These are phyloP conservation scores for Odocoileus virginianus DNA, from an alignment of 2,113 vertebrate species.

Conservation along the genomic window DNA sequence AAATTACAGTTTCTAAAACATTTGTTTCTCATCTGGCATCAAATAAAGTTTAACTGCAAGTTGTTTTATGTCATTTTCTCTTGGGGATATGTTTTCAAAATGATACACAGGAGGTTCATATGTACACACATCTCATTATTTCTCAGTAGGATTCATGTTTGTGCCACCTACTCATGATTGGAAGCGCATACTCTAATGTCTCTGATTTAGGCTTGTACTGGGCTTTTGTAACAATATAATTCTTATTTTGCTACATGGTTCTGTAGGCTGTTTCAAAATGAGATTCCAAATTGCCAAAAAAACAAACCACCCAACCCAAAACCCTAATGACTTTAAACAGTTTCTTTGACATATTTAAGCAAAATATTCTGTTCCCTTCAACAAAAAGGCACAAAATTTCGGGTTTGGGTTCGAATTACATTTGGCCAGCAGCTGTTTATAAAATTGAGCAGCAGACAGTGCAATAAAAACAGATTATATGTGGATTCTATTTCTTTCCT, in stretches of 20 bases:
- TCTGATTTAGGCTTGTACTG: constrained; percentile 73
- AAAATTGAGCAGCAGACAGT: constrained; percentile 75
- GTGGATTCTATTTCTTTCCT: constrained; percentile 69
- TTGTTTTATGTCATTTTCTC: constrained; percentile 82
- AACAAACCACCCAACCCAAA: constrained; percentile 53
- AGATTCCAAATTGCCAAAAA: constrained; percentile 63
- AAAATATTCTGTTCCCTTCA: constrained; percentile 73
- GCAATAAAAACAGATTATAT: constrained; percentile 70
- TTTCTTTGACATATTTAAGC: constrained; percentile 76
- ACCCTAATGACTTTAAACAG: constrained; percentile 71
- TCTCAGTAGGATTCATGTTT: constrained; percentile 81
- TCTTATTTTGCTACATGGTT: constrained; percentile 72
- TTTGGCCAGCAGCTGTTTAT: constrained; percentile 78
- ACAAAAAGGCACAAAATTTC: constrained; percentile 67
- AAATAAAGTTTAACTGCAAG: constrained; percentile 85
- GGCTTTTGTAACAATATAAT: constrained; percentile 75
- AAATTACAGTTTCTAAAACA: constrained; percentile 78
- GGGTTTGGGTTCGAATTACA: constrained; percentile 76
- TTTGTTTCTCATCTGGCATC: constrained; percentile 85
- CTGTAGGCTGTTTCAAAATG: constrained; percentile 67
- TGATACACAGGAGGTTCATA: constrained; percentile 81
- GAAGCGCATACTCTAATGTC: constrained; percentile 70
- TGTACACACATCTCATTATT: constrained; percentile 85
- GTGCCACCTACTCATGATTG: constrained; percentile 81
- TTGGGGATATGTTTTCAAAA: constrained; percentile 76